A percentile compares a stretch with the other conserved stretches of the same genome.
These are phyloP conservation scores for mouse (Mus musculus) DNA, from an alignment of 2,113 vertebrate species.

Conservation along the genomic window GRCm39 chr13:34373001-34373500, in stretches of 20 bases:
- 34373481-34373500: too few species aligned
- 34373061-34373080: neutral
- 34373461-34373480: neutral
- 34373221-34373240: neutral
- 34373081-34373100: neutral
- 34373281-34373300: neutral
- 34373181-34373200: neutral
- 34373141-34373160: neutral
- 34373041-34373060: neutral
- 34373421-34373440: neutral
- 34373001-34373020: neutral
- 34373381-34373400: neutral
- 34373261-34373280: too few species aligned
- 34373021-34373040: neutral
- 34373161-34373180: neutral
- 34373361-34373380: neutral
- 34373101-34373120: neutral
- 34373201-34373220: neutral
- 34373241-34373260: neutral
- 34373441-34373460: neutral
- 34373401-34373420: neutral
- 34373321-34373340: neutral
- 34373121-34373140: neutral
- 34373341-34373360: neutral
- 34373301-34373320: neutral